phyloP scores from a whole-genome alignment of 2,113 vertebrate genomes.

The Tauraco erythrolophus region DNA sequence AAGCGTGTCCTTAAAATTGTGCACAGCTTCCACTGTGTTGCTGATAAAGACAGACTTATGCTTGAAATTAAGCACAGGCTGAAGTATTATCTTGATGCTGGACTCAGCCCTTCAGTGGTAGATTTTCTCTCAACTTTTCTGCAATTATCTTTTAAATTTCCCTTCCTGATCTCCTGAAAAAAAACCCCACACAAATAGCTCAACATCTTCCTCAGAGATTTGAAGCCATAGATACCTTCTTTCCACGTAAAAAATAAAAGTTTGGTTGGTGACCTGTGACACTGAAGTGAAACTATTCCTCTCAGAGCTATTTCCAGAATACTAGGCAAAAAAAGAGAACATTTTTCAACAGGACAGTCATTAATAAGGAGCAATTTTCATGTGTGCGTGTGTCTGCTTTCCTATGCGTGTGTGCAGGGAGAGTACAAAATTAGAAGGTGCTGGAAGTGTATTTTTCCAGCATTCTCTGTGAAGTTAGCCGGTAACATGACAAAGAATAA shows the following conservation, averaged over 20 bases:
- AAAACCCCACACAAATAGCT: not conserved
- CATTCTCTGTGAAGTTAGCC: not conserved
- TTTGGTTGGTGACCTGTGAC: not conserved
- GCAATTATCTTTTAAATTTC: not conserved
- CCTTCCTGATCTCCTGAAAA: not conserved
- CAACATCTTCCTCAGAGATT: not conserved
- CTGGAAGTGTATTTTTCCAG: not conserved
- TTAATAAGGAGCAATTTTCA: not conserved
- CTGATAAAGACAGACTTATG: not conserved
- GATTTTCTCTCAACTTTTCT: not conserved
- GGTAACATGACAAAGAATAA: not conserved
- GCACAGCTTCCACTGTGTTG: not conserved
- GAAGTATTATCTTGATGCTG: not conserved
- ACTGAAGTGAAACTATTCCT: slow-evolving; percentile 15
- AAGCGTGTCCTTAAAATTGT: not conserved
- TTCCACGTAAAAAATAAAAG: not conserved
- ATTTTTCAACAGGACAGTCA: not conserved
- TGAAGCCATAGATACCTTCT: not conserved
- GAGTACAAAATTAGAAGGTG: not conserved
- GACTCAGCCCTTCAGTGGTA: not conserved
- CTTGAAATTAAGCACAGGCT: not conserved
- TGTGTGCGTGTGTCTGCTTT: not conserved
- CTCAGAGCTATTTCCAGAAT: slow-evolving; percentile 22
- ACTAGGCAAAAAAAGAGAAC: not conserved
- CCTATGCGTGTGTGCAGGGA: not conserved